Evolutionary conservation across 2,797 vertebrate genomes (phyloP).

Genomic region (Chelonia mydas): DNA sequence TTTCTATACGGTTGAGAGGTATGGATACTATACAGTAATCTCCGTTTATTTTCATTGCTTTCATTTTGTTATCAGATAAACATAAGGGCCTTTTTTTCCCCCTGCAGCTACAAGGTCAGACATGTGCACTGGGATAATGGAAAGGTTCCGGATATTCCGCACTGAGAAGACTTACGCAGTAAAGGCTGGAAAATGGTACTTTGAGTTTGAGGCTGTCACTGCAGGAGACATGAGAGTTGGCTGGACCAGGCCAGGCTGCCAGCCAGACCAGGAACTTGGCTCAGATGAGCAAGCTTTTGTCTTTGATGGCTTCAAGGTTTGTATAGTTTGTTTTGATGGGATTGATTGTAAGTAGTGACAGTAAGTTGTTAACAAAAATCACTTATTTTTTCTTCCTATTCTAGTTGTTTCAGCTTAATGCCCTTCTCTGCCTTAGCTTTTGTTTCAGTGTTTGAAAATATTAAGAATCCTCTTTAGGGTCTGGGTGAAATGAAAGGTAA

Average conservation of each 20-base stretch:
- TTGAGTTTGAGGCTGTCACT: constrained; percentile 93
- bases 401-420: neutral
- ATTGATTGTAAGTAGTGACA: neutral
- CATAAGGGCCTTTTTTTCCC: neutral
- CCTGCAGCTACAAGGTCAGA: constrained; percentile 85
- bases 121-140: constrained; percentile 82
- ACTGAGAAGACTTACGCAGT: constrained; percentile 94
- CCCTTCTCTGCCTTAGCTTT: neutral
- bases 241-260: constrained; percentile 92
- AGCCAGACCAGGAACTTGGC: constrained; percentile 93
- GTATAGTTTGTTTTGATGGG: constrained; percentile 1
- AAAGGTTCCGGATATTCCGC: constrained; percentile 93
- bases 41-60: neutral
- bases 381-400: neutral
- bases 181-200: constrained; percentile 94
- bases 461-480: neutral
- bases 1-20: neutral
- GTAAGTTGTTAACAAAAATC: neutral
- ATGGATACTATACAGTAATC: neutral
- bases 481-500: neutral
- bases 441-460: neutral
- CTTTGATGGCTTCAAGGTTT: constrained; percentile 96
- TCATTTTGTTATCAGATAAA: neutral
- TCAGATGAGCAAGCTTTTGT: constrained; percentile 94
- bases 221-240: constrained; percentile 94